phyloP scores from a whole-genome alignment of 2,113 vertebrate genomes.

The Siniperca chuatsi region DNA sequence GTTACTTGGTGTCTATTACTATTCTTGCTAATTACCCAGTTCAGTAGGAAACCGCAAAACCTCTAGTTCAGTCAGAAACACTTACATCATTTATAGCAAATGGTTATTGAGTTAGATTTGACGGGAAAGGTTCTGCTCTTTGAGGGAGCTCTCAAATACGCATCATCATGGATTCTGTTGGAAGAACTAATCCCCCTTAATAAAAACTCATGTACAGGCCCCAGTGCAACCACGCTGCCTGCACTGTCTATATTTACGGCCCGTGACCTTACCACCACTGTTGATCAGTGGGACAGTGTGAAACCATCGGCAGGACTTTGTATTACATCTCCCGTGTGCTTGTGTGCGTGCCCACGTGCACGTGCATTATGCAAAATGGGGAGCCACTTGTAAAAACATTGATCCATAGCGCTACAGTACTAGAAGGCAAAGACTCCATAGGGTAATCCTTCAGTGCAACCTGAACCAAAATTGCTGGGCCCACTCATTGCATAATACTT shows the following conservation, averaged over 20 bases:
- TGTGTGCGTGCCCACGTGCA: neutral
- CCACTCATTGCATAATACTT: neutral
- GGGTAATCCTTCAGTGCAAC: neutral
- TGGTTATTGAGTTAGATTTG: too few species aligned
- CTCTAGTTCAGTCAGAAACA: neutral
- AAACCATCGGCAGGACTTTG: neutral
- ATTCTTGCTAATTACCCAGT: neutral
- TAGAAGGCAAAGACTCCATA: too few species aligned
- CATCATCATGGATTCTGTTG: neutral
- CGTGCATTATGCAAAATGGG: neutral
- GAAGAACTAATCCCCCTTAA: neutral
- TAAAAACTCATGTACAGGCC: neutral
- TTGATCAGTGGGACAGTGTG: neutral
- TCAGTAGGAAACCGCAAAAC: neutral
- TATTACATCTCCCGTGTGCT: too few species aligned
- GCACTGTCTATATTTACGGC: too few species aligned
- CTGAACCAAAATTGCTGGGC: neutral
- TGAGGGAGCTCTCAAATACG: neutral
- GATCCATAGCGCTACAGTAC: neutral
- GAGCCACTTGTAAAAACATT: neutral
- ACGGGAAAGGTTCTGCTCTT: neutral
- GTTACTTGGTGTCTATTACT: neutral
- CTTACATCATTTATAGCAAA: neutral
- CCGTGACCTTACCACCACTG: neutral
- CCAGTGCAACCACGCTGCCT: too few species aligned